Base-by-base conservation (phyloP, 1,140 invertebrate genomes). In the Heliconius himera region DNA sequence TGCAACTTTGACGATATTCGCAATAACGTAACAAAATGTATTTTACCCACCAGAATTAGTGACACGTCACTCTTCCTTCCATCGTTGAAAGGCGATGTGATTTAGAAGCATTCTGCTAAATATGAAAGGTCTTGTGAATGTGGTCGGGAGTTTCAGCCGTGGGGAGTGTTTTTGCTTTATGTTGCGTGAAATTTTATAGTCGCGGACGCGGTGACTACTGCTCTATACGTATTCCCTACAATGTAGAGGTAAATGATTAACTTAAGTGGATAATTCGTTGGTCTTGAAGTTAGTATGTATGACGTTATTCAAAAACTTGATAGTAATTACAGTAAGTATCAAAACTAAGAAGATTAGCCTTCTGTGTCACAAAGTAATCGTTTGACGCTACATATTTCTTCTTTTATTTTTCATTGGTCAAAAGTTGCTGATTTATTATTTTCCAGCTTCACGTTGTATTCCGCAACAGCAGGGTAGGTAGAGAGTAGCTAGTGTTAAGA, bases 141-240 rank as follows among this genome's bases (percentile, higher is more conserved):
- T 93, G 90, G 92, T 84, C 81, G 85, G 83, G 82, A 81, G 84
- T 84, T 83, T 83, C 87, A 87, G 86, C 87, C 87, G 85, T 87
- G 85, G 89, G 91, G 90, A 88, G 90, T 93, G 92, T 93, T 94
- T 94, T 93, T 93, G 89, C 88, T 94, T 93, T 93, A 94, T 94
- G 92, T 88, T 86, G 87, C 92, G 92, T 94, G 91, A 92, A 94
- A 94, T 94, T 94, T 94, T 93, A 94, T 90, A 84, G 90, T 87
- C 91, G 88, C 85, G 85, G 84, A 84, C 86, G 86, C 87, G 81
- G 70, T 83, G 83, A 56, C 87, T 86, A 83, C 84, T 79, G 81
- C 76, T 76, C 76, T 82, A 82, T 78, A 78, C 6, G 70, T 72
- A 38, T n/a, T 72, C 20, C n/a, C n/a, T 11, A 72, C 36, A 38